Evolutionary conservation across 2,797 vertebrate genomes (phyloP).

Genomic region (Enteromius radiatus): DNA sequence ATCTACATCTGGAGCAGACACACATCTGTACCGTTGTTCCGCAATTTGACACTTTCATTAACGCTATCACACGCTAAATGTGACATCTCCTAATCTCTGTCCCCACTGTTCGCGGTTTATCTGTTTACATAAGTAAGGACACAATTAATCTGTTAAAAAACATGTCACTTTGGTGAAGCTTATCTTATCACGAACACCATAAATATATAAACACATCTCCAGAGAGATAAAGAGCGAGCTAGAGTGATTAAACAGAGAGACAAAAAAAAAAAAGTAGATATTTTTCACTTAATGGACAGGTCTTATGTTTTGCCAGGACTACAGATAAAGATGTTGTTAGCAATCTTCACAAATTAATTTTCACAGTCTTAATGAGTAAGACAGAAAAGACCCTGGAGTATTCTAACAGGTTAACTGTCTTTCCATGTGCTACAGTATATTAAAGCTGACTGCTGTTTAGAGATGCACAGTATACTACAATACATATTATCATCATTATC

Average conservation of each 20-base stretch:
- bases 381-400: constrained; percentile 1
- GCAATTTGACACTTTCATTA: constrained; percentile 29
- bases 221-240: constrained; percentile 34
- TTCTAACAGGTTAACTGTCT: constrained; percentile 18
- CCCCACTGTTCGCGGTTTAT: constrained; percentile 53
- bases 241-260: neutral
- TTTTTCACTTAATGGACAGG: neutral
- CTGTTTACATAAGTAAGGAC: constrained; percentile 46
- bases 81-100: constrained; percentile 24
- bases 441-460: constrained; percentile 11
- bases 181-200: constrained; percentile 54
- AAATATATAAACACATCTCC: constrained; percentile 44
- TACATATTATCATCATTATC: neutral
- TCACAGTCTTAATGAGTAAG: constrained; percentile 5
- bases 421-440: constrained; percentile 1
- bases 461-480: neutral
- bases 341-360: constrained; percentile 46
- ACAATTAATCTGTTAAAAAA: constrained; percentile 36
- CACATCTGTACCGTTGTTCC: neutral
- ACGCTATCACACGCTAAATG: constrained; percentile 5
- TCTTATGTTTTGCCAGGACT: constrained; percentile 41
- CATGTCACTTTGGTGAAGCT: constrained; percentile 46
- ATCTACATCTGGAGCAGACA: neutral
- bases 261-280: neutral
- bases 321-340: constrained; percentile 48